Conservation (phyloP, 2,797 vertebrate genomes). For the Passerculus sandwichensis region DNA sequence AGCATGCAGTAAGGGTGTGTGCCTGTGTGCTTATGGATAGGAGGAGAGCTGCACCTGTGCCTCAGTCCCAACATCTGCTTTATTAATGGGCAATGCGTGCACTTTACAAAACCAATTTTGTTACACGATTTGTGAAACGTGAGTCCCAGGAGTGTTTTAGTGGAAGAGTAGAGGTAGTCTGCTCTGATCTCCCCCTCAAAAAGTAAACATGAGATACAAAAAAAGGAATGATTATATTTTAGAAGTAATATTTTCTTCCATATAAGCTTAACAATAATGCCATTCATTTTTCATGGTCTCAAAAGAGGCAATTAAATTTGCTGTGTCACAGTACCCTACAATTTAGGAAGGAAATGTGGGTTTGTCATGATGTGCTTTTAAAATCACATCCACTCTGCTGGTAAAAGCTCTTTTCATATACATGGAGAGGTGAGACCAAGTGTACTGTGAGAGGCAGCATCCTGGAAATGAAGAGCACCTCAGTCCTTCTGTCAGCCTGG, state of each 20-base stretch:
- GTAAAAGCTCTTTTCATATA: background rate
- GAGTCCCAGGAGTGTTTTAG: background rate
- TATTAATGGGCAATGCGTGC: background rate
- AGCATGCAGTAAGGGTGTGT: background rate
- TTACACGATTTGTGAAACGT: accelerated
- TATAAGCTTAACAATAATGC: background rate
- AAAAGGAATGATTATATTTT: background rate
- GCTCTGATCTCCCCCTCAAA: background rate
- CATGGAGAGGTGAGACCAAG: background rate
- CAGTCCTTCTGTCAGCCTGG: background rate
- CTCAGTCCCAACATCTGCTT: background rate
- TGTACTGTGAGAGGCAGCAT: background rate
- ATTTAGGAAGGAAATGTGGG: background rate
- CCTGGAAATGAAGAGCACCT: background rate
- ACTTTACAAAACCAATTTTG: background rate
- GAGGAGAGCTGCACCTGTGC: background rate
- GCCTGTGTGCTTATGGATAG: background rate
- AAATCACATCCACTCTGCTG: background rate
- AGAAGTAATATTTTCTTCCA: background rate
- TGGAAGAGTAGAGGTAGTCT: background rate
- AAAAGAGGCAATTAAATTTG: background rate
- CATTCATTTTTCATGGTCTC: background rate
- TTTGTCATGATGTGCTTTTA: background rate
- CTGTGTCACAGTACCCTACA: background rate
- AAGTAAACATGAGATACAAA: background rate